Evolutionary conservation across 2,113 vertebrate species (phyloP).

Genomic region (Sinocyclocheilus anshuiensis): DNA sequence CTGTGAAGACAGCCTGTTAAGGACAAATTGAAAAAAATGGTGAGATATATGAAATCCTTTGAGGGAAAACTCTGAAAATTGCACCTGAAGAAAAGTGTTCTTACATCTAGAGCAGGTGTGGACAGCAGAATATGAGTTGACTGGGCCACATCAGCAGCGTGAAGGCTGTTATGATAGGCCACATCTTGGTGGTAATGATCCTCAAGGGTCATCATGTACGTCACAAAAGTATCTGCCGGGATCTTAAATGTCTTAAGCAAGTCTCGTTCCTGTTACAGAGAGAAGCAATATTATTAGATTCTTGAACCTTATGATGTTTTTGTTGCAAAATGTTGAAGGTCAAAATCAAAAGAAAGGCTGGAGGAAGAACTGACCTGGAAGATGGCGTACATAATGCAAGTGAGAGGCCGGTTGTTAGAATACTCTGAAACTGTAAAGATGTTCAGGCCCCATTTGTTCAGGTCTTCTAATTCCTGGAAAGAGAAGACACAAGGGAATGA

Average conservation of each 20-base stretch:
- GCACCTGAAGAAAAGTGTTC: slow-evolving; percentile 51
- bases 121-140: slow-evolving; percentile 97
- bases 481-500: slow-evolving; percentile 44
- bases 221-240: slow-evolving; percentile 90
- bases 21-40: not conserved
- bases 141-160: slow-evolving; percentile 95
- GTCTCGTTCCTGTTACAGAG: slow-evolving; percentile 84
- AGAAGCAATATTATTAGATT: not conserved
- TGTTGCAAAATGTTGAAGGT: not conserved
- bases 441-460: slow-evolving; percentile 98
- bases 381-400: slow-evolving; percentile 98
- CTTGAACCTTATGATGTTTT: not conserved
- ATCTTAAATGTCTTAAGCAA: slow-evolving; percentile 96
- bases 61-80: not conserved
- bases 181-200: slow-evolving; percentile 97
- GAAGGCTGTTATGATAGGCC: slow-evolving; percentile 98
- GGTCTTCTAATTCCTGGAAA: slow-evolving; percentile 89
- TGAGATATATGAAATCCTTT: not conserved
- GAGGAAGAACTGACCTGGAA: slow-evolving; percentile 84
- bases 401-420: slow-evolving; percentile 90
- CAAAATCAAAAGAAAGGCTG: not conserved
- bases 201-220: slow-evolving; percentile 98
- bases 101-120: slow-evolving; percentile 94
- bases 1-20: slow-evolving; percentile 93
- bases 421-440: slow-evolving; percentile 96